Base-by-base conservation (phyloP, 1,140 invertebrate genomes). In the Aradophagus sp. region DNA sequence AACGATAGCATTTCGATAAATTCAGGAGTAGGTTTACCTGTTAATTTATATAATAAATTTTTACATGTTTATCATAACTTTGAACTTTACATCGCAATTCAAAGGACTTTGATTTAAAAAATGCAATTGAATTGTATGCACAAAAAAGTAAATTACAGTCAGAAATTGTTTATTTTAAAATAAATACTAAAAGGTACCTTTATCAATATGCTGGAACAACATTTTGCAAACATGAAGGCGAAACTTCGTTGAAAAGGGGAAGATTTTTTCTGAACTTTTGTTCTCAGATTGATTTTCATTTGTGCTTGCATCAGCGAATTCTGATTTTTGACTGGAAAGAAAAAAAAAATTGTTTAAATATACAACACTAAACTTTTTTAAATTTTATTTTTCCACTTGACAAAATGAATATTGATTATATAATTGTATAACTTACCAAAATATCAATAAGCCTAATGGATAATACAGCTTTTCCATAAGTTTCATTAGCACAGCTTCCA, bases 381-480 rank as follows among this genome's bases (percentile, higher is more conserved):
- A 8, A 23, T 8, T 5, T 23, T 23, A 23, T 5, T 23, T 23
- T 23, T 4, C 20, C 8, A 5, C 20, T 23, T 23, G 20, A 23
- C 4, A 23, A 23, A 23, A 8, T 23, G 8, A 23, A 23, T 23
- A 23, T 5, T 23, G 6, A 4, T 2, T 29, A 29, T 29, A 29
- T 5, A 29, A 29, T 29, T 2, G 8, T 5, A 4, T 5, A 23
- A 23, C 67, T 80, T 73, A 86, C 84, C 83, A 83, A 65, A 84
- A 86, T 6, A 87, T 47, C 17, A 87, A 66, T 38, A 87, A 71
- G 53, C 85, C 86, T 23, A 87, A 77, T 3, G 86, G 80, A 63
- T 86, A 86, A 74, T 79, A 86, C 13, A 87, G 74, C 13, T 84
- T 84, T 14, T 81, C 74, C 58, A 86, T 80, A 23, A 86, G 76